Conservation (phyloP, 2,888 invertebrate species). For the Athalia circularis region DNA sequence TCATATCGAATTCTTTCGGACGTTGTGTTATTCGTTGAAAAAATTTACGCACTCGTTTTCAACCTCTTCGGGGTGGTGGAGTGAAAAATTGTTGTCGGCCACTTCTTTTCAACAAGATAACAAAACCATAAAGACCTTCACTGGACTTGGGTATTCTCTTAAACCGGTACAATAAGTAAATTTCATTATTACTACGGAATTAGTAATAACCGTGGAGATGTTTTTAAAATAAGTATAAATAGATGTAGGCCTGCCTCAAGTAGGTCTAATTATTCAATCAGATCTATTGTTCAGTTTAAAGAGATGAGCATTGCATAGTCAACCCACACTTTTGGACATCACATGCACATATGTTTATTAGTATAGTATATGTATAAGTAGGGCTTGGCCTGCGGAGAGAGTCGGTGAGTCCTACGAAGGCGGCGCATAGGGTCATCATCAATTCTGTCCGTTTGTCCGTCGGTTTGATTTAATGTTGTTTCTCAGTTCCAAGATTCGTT, state of each 20-base stretch:
- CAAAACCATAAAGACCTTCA: too few species aligned
- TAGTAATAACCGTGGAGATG: background rate
- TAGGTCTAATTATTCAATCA: constrained; percentile 53
- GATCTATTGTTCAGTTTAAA: constrained; percentile 38
- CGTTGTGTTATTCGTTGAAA: too few species aligned
- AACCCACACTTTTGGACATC: constrained; percentile 30
- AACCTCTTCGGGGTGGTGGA: too few species aligned
- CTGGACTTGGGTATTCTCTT: too few species aligned
- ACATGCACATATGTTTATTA: constrained; percentile 6
- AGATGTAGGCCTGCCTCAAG: constrained; percentile 50
- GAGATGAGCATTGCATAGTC: constrained; percentile 40
- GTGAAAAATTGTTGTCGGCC: too few species aligned
- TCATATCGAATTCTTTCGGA: too few species aligned
- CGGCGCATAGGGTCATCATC: constrained; percentile 44
- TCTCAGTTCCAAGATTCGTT: background rate
- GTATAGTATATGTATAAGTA: constrained; percentile 35
- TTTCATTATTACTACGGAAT: background rate
- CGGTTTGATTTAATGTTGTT: constrained; percentile 40
- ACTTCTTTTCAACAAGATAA: too few species aligned
- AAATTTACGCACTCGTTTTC: too few species aligned
- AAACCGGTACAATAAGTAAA: too few species aligned
- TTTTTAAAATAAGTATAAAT: constrained; percentile 48
- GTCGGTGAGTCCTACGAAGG: constrained; percentile 27
- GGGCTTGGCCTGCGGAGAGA: constrained; percentile 35
- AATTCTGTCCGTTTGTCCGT: constrained; percentile 42